Percentiles rank a stretch among this genome's conserved stretches.
phyloP scores from a whole-genome alignment of 2,888 invertebrate species.

The Patella caerulea region DNA sequence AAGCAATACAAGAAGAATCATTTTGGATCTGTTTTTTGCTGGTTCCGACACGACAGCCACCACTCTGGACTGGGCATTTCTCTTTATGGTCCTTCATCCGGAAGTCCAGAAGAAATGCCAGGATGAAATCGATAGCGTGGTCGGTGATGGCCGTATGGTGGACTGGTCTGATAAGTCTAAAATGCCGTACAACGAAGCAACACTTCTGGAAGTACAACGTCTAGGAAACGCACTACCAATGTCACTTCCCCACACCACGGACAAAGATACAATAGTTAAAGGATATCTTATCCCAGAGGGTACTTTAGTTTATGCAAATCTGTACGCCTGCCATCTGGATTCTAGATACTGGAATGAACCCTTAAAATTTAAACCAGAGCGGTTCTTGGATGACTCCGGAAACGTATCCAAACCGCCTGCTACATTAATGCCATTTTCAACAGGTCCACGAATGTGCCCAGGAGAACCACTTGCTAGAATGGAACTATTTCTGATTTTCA shows the following conservation, averaged over 20 bases:
- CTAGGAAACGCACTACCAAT: constrained; percentile 45
- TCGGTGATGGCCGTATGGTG: constrained; percentile 17
- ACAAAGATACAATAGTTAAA: constrained; percentile 36
- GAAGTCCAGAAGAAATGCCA: constrained; percentile 2
- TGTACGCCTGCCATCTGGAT: constrained; percentile 59
- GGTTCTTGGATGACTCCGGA: constrained; percentile 54
- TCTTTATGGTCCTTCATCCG: background rate
- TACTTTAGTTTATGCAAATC: constrained; percentile 55
- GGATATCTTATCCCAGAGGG: constrained; percentile 52
- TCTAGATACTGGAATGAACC: constrained; percentile 58
- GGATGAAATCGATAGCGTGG: background rate
- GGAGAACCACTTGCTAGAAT: background rate
- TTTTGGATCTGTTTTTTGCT: background rate
- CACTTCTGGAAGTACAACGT: constrained; percentile 51
- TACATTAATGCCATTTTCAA: constrained; percentile 55
- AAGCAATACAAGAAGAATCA: background rate
- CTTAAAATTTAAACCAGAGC: constrained; percentile 52
- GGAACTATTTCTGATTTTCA: background rate
- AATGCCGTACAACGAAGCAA: constrained; percentile 48
- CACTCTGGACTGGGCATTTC: background rate
- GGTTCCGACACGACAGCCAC: background rate
- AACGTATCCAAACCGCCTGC: constrained; percentile 47
- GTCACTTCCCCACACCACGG: constrained; percentile 52
- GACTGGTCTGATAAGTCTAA: constrained; percentile 39
- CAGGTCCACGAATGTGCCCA: constrained; percentile 42